These are phyloP conservation scores for Tethya wilhelma DNA, from an alignment of 37 sponge, comb jelly and placozoan species.

Conservation along the genomic window DNA sequence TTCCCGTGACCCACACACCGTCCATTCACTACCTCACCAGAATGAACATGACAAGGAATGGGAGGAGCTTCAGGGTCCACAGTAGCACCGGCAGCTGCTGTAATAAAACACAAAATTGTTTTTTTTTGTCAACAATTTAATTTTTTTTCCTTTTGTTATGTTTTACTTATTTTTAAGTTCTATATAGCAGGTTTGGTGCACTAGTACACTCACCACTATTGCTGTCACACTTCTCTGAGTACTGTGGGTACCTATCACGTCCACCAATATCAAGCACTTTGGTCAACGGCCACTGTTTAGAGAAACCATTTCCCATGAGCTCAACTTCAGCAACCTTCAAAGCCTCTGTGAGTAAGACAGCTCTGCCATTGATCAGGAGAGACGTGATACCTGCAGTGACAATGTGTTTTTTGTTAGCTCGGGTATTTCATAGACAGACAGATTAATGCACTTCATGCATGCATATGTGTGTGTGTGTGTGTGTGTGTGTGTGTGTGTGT, in stretches of 20 bases:
- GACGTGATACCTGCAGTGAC: constrained; percentile 53
- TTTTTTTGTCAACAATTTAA: too few species aligned
- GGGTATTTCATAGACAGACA: too few species aligned
- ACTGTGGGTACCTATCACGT: constrained; percentile 22
- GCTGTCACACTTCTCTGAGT: background rate
- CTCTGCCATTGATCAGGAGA: constrained; percentile 25
- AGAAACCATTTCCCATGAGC: constrained; percentile 72
- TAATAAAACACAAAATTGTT: too few species aligned
- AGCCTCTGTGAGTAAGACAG: constrained; percentile 48
- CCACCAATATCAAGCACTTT: constrained; percentile 93
- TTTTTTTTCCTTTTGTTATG: too few species aligned
- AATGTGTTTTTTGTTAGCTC: background rate
- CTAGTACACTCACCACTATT: too few species aligned
- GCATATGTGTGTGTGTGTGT: background rate
- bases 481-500: background rate
- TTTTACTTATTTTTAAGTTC: too few species aligned
- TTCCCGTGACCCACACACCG: constrained; percentile 77
- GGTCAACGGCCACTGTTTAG: constrained; percentile 82
- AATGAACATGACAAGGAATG: constrained; percentile 91
- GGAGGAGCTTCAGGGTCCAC: constrained; percentile 88
- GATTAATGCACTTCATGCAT: background rate
- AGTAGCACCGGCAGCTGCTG: too few species aligned
- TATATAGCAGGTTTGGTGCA: too few species aligned
- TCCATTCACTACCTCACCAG: constrained; percentile 75
- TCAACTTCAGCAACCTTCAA: constrained; percentile 56